These are phyloP conservation scores for Rana temporaria DNA, from an alignment of 2,113 vertebrate species.

Conservation along the genomic window DNA sequence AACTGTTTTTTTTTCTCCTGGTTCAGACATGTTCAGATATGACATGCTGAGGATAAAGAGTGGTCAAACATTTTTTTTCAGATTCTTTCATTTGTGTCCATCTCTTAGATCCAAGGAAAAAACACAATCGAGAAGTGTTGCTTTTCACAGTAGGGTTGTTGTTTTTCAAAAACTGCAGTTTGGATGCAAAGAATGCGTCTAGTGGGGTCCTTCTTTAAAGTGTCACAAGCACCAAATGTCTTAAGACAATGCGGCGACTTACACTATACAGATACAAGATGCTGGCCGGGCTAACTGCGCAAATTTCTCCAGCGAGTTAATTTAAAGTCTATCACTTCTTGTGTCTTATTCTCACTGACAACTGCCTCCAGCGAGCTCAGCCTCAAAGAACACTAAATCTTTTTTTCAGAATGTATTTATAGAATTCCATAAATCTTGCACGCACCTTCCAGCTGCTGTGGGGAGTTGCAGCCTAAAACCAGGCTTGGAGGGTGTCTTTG, in stretches of 20 bases:
- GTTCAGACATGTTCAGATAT: too few species aligned
- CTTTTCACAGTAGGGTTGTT: too few species aligned
- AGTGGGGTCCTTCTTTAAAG: too few species aligned
- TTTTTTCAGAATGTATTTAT: slow-evolving; percentile 23
- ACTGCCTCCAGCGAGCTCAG: slow-evolving; percentile 45
- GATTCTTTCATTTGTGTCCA: too few species aligned
- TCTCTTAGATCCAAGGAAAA: too few species aligned
- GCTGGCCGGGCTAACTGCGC: background rate
- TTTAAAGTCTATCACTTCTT: background rate
- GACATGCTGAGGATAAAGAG: too few species aligned
- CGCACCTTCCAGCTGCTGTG: slow-evolving; percentile 15
- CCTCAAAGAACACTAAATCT: slow-evolving; percentile 32
- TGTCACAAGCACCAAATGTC: too few species aligned
- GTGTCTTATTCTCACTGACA: slow-evolving; percentile 21
- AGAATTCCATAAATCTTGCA: slow-evolving; percentile 53
- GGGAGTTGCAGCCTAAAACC: slow-evolving; percentile 17
- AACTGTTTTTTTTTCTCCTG: too few species aligned
- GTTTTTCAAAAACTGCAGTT: too few species aligned
- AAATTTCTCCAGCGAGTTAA: slow-evolving; percentile 24
- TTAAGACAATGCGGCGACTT: background rate
- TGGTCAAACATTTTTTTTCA: too few species aligned
- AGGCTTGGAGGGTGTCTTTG: slow-evolving; percentile 23
- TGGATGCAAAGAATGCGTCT: too few species aligned
- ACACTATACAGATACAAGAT: background rate
- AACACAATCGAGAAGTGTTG: too few species aligned